These are phyloP conservation scores for Dryobates pubescens DNA, from an alignment of 2,797 vertebrate genomes.

Conservation along the genomic window DNA sequence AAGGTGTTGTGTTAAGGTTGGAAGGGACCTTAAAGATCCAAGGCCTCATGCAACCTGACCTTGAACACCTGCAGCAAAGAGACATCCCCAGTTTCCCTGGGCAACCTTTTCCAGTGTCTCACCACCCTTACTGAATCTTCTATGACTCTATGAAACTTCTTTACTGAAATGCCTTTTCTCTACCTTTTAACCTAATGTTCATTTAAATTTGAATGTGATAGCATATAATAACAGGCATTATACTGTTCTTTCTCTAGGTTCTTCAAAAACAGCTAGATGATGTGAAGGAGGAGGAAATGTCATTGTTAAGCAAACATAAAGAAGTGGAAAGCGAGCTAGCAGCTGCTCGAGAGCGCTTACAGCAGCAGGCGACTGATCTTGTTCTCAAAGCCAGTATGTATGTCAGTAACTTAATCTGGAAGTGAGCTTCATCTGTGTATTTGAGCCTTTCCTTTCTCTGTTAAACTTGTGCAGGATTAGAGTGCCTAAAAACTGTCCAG, in stretches of 20 bases:
- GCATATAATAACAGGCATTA: conserved; percentile 19
- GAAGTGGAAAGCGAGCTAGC: conserved; percentile 95
- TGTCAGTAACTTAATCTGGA: conserved; percentile 43
- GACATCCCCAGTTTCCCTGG: too few species aligned
- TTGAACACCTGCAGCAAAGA: too few species aligned
- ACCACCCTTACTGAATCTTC: too few species aligned
- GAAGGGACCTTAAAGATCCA: too few species aligned
- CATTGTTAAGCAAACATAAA: conserved; percentile 93
- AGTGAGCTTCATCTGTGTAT: background rate
- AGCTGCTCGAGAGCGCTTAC: conserved; percentile 91
- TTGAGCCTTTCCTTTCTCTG: conserved; percentile 1
- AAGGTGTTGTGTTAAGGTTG: background rate
- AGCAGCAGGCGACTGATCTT: conserved; percentile 96
- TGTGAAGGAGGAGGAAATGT: conserved; percentile 92
- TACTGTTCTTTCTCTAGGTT: conserved; percentile 81
- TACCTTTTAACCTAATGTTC: background rate
- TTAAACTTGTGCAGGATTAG: background rate
- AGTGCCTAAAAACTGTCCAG: background rate
- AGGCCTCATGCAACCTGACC: too few species aligned
- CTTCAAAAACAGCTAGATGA: conserved; percentile 95
- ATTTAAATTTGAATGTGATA: conserved; percentile 1
- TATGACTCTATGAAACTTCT: background rate
- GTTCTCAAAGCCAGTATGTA: conserved; percentile 98
- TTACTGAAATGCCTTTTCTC: background rate
- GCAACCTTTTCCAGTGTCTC: too few species aligned